Base-by-base conservation (phyloP, 1,140 invertebrate genomes). In the Polyergus mexicanus region DNA sequence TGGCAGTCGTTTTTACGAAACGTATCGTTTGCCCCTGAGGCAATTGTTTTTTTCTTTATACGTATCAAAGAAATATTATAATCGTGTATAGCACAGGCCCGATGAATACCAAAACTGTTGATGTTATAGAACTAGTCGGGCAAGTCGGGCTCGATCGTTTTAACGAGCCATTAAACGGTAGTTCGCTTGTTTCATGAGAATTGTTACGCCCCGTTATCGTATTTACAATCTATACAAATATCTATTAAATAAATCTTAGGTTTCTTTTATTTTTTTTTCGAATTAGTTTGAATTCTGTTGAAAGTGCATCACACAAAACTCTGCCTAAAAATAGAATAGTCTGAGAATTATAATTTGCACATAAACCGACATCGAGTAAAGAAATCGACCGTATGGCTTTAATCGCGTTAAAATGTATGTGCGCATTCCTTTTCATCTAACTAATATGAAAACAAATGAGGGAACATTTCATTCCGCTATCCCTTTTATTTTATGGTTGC, bases 131-230 rank as follows among this genome's bases (percentile, higher is more conserved):
- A 83, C 63, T 62, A 83, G 77, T 68, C 51, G 47, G 8, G 66
- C 69, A 51, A 28, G 80, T 86, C 80, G 71, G n/a, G 58, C 51
- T 41, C n/a, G 44, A 22, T 44, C 77, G 65, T 89, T 80, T 89
- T 89, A 89, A 89, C 87, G 87, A 89, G 72, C 87, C 88, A 89
- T 89, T 89, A 89, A 89, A 89, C 84, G 71, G 41, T 69, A 72
- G 38, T 86, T 81, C 38, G 38, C 54, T 16, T 28, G 68, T 54
- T 89, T 86, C 62, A 63, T 47, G 56, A 75, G 66, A 75, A 83
- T 83, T 38, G 16, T 44, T 60, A 25, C 5, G n/a, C 4, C 3
- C 47, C 8, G 78, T 28, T 83, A 83, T 13, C 35, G 54, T 72
- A 60, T 72, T 83, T 83, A 83, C 16, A 56, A 74, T 54, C 38